Evolutionary conservation across 2,888 invertebrate species (phyloP), one percentile per base, ranked within the genome.

Genomic region (Macaria notata): DNA sequence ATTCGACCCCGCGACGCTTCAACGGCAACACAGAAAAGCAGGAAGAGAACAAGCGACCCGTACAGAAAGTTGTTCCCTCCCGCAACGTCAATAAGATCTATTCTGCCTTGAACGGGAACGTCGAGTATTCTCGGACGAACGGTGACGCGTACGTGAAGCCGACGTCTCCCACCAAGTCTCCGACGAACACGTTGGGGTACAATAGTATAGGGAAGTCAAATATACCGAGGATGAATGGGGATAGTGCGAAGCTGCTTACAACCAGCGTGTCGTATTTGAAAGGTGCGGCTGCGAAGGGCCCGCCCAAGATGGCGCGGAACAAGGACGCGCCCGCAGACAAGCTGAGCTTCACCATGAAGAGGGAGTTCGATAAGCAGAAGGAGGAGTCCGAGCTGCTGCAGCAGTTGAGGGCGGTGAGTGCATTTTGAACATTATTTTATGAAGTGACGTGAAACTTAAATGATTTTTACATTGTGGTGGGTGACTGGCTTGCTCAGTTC

Each of bases 361-460:
- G 98, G 67, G 98, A 98, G 83, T 96, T 97, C 66, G 97, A 98
- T 80, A 96, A 96, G 72, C 97, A 97, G 74, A 95, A 96, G 78
- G 98, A 98, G 82, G 98, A 98, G 81, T 94, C 94, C 4, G 97
- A 97, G 77, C 88, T 98, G 70, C 94, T 98, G 76, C 95, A 95
- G 64, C 96, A 97, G 83, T 88, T 98, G 66, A 93, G 97, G 88
- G 94, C 92, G 92, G 98, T 98, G 83, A 93, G 94, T 83, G 0
- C 33, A 36, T 7, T 36, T 6, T 7, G 4, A 2, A 33, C 33
- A 33, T 36, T 6, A 1, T 6, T 36, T 36, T 4, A 36, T 36
- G 33, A 6, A 7, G 2, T 19, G 19, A 19, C 19, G 19, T 19
- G 19, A 1, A 19, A 19, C 19, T 19, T 19, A 19, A 2, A 19